Conservation (phyloP, 2,797 vertebrate genomes). For the Pantherophis alleghaniensis region DNA sequence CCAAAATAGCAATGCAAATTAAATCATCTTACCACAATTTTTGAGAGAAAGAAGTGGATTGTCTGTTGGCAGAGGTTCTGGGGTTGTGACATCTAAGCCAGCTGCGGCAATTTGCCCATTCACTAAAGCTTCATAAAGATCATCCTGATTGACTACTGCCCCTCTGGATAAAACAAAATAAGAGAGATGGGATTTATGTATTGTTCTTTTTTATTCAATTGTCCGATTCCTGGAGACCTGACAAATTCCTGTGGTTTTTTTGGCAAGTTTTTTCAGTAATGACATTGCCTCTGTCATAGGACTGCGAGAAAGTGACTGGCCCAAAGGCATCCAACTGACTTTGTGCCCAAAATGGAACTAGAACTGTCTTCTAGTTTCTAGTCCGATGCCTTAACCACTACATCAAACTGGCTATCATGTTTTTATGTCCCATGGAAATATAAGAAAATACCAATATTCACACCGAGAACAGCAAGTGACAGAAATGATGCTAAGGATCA, state of each 20-base stretch:
- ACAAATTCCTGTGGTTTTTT: neutral
- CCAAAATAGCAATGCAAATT: neutral
- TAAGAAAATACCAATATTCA: neutral
- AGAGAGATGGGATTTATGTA: neutral
- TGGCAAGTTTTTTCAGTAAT: neutral
- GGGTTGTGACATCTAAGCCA: constrained; percentile 90
- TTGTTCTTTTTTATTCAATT: neutral
- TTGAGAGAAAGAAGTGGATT: constrained; percentile 86
- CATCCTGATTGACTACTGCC: constrained; percentile 89
- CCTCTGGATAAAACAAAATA: constrained; percentile 71
- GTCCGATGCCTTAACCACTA: neutral
- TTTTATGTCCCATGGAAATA: neutral
- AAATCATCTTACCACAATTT: constrained; percentile 82
- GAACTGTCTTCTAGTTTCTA: neutral
- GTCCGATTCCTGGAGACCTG: neutral
- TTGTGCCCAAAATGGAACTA: neutral
- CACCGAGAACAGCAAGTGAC: neutral
- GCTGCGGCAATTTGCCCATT: constrained; percentile 86
- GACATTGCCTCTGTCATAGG: neutral
- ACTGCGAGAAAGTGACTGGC: neutral
- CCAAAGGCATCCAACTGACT: neutral
- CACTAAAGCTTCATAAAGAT: constrained; percentile 82
- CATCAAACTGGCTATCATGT: neutral
- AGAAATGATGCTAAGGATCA: neutral
- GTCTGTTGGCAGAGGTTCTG: constrained; percentile 87